phyloP scores from a whole-genome alignment of 2,797 vertebrate species.

The Scomberomorus guttatus region DNA sequence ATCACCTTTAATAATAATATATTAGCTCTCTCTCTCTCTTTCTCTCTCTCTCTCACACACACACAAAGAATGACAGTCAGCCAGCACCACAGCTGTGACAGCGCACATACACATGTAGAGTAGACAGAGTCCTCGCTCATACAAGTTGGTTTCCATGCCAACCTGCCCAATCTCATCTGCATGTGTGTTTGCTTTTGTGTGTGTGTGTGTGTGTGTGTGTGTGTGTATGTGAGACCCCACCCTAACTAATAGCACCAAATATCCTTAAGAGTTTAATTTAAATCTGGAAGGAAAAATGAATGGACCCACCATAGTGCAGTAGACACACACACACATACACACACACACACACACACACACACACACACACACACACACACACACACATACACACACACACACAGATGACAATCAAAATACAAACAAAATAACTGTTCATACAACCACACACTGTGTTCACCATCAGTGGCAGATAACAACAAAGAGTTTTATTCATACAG shows the following conservation, averaged over 20 bases:
- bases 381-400: neutral
- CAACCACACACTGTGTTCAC: neutral
- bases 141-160: constrained; percentile 61
- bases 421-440: constrained; percentile 4
- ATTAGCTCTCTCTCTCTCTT: constrained; percentile 13
- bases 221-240: neutral
- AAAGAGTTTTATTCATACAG: constrained; percentile 10
- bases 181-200: constrained; percentile 8
- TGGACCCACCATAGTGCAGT: neutral
- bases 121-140: constrained; percentile 8
- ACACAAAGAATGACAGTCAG: neutral
- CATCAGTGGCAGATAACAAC: neutral
- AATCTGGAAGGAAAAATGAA: neutral
- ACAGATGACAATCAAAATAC: constrained; percentile 6
- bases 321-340: neutral
- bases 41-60: neutral
- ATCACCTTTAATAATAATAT: constrained; percentile 37
- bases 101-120: constrained; percentile 6
- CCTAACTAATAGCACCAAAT: constrained; percentile 5
- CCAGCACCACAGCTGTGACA: neutral
- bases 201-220: neutral
- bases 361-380: neutral
- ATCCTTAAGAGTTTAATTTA: constrained; percentile 15
- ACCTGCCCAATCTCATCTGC: constrained; percentile 45
- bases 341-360: neutral